Evolutionary conservation across 2,888 invertebrate genomes (phyloP).

Genomic region (Bugulina stolonifera): DNA sequence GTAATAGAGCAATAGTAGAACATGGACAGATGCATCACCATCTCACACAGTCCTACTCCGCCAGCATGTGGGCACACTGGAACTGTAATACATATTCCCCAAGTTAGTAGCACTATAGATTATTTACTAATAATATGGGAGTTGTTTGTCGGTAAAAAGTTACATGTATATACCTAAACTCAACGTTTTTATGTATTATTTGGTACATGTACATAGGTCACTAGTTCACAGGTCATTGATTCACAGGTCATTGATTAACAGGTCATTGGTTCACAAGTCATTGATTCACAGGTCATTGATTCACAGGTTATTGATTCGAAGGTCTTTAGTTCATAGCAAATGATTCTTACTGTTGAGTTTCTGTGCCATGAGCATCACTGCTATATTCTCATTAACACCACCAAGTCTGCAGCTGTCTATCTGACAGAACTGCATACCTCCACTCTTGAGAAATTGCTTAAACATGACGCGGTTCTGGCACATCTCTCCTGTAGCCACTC

Average conservation of each 20-base stretch:
- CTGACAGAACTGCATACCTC: conserved; percentile 79
- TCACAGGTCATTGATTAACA: no score
- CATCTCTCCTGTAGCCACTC: conserved; percentile 86
- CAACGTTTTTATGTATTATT: no score
- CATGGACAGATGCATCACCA: conserved; percentile 84
- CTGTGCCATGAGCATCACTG: conserved; percentile 81
- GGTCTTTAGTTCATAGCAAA: no score
- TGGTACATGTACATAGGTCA: no score
- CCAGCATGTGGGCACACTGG: conserved; percentile 91
- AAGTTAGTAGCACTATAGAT: no score
- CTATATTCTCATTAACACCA: conserved; percentile 75
- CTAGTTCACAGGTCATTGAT: no score
- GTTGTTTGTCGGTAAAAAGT: no score
- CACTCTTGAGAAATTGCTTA: conserved; percentile 75
- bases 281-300: no score
- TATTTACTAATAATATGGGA: no score
- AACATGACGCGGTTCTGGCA: conserved; percentile 86
- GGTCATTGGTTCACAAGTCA: no score
- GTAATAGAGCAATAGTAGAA: conserved; percentile 76
- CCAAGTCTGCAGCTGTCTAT: conserved; percentile 83
- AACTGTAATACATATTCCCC: conserved; percentile 66
- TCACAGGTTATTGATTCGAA: not conserved
- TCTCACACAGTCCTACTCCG: conserved; percentile 87
- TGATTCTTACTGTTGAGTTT: conserved; percentile 72
- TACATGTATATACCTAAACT: no score